phyloP scores from a whole-genome alignment of 2,113 vertebrate species.

The Spilogale gracilis region DNA sequence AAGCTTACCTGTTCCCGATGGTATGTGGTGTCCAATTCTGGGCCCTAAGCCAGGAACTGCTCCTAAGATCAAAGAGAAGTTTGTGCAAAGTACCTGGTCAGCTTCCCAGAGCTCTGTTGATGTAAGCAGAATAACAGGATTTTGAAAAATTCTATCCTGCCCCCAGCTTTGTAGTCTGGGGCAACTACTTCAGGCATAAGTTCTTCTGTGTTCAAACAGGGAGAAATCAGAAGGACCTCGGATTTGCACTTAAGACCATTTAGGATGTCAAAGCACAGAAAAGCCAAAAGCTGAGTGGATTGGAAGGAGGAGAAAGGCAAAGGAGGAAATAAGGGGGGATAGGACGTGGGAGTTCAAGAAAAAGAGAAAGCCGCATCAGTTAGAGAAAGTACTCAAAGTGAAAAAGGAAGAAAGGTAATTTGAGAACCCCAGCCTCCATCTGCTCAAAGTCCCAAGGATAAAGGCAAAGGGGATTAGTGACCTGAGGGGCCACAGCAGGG shows the following conservation, averaged over 20 bases:
- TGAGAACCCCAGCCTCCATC: slow-evolving; percentile 82
- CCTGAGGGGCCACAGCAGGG: slow-evolving; percentile 63
- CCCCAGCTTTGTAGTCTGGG: background rate
- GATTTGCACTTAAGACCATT: background rate
- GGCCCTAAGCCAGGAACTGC: rapidly evolving
- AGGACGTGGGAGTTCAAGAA: background rate
- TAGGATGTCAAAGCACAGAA: background rate
- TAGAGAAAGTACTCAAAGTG: slow-evolving; percentile 56
- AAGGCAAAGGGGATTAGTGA: slow-evolving; percentile 83
- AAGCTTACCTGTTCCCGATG: too few species aligned
- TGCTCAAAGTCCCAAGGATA: slow-evolving; percentile 83
- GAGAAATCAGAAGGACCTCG: background rate
- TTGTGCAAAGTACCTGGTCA: background rate
- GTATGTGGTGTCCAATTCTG: rapidly evolving
- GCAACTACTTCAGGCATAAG: too few species aligned
- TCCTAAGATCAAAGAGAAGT: background rate
- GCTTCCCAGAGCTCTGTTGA: background rate
- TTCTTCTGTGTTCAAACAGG: background rate
- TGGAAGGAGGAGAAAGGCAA: background rate
- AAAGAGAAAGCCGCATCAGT: background rate
- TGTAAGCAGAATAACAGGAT: rapidly evolving
- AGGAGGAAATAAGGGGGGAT: background rate
- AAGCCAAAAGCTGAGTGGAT: too few species aligned
- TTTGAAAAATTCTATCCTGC: background rate
- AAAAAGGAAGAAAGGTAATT: slow-evolving; percentile 78